A percentile compares a stretch with the other conserved stretches of the same genome.
These are phyloP conservation scores for Nymphicus hollandicus DNA, from an alignment of 2,113 vertebrate species.

Conservation along the genomic window DNA sequence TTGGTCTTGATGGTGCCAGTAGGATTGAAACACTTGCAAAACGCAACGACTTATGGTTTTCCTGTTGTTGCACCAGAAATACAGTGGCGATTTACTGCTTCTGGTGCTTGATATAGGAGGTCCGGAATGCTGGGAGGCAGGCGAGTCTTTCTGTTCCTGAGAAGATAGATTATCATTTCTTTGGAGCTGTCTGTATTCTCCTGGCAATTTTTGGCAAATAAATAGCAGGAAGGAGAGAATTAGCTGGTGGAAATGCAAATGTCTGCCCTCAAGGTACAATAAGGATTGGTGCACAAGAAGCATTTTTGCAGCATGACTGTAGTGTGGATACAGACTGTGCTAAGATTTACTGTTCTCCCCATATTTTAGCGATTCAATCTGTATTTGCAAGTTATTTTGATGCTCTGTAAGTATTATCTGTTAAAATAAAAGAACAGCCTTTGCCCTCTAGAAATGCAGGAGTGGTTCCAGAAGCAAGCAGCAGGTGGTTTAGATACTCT, in stretches of 20 bases:
- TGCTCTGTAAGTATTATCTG: background rate
- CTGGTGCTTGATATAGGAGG: background rate
- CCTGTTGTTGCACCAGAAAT: background rate
- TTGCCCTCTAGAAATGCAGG: background rate
- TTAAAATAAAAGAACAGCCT: background rate
- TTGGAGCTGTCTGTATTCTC: background rate
- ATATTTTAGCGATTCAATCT: background rate
- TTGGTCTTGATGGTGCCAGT: background rate
- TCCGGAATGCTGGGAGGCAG: background rate
- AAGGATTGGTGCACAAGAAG: background rate
- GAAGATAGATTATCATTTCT: background rate
- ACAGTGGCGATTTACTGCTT: background rate
- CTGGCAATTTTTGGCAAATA: background rate
- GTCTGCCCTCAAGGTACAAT: background rate
- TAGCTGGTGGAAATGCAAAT: background rate
- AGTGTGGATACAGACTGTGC: background rate
- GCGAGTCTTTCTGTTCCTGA: background rate
- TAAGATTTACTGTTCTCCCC: constrained; percentile 6
- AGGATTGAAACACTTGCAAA: background rate
- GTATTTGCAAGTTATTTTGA: background rate
- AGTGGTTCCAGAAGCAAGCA: background rate
- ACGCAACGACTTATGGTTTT: background rate
- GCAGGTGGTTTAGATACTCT: background rate
- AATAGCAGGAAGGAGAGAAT: background rate
- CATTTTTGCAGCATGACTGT: background rate